phyloP scores from a whole-genome alignment of 2,113 vertebrate genomes.

The Dendropsophus ebraccatus region DNA sequence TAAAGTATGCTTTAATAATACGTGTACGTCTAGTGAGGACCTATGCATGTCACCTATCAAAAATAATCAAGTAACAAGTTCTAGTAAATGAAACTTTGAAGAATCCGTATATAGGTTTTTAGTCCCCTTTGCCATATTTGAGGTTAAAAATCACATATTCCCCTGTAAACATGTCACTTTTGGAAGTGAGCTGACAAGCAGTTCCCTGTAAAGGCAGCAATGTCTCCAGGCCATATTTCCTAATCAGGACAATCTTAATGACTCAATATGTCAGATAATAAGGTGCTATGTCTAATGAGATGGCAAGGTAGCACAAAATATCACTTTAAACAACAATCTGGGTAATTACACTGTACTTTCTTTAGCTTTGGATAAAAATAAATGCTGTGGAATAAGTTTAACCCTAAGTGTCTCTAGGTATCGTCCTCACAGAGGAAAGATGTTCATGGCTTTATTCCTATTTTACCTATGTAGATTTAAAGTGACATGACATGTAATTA shows the following conservation, averaged over 20 bases:
- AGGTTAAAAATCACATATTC: slow-evolving; percentile 30
- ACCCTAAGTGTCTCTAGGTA: neutral
- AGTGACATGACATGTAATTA: neutral
- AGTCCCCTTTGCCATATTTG: neutral
- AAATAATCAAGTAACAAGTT: neutral
- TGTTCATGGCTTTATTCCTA: neutral
- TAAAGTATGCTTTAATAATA: neutral
- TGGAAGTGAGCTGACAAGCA: slow-evolving; percentile 4
- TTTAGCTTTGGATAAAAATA: slow-evolving; percentile 21
- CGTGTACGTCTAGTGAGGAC: neutral
- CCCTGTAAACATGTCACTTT: slow-evolving; percentile 32
- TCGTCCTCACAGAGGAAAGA: neutral
- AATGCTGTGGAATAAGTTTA: slow-evolving; percentile 24
- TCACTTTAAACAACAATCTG: slow-evolving; percentile 36
- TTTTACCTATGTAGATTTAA: neutral
- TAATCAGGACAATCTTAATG: slow-evolving; percentile 48
- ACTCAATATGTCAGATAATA: slow-evolving; percentile 44
- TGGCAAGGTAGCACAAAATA: slow-evolving; percentile 20
- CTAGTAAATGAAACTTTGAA: neutral
- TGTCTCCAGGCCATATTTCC: slow-evolving; percentile 47
- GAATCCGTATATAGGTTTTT: neutral
- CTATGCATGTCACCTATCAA: neutral
- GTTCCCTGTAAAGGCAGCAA: neutral
- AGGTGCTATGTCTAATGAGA: slow-evolving; percentile 39
- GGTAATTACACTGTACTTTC: slow-evolving; percentile 44